These are phyloP conservation scores for Apamea anceps DNA, from an alignment of 2,888 invertebrate species.

Conservation along the genomic window DNA sequence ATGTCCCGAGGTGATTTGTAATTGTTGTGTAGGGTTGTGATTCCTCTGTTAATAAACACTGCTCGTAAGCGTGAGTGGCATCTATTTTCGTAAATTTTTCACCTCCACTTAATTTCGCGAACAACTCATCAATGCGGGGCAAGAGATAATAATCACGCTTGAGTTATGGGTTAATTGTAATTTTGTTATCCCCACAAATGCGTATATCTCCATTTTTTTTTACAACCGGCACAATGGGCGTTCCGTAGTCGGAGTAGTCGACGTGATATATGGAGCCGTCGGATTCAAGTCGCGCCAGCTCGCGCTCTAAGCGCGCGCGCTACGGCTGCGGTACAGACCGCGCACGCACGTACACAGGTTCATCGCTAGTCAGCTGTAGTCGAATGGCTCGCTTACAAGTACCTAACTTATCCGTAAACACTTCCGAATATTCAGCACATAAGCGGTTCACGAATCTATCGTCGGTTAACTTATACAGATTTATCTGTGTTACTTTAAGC, in stretches of 20 bases:
- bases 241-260: too few relatives aligned
- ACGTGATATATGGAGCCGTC: too few relatives aligned
- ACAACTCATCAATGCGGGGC: slow-evolving; percentile 5
- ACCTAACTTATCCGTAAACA: not conserved
- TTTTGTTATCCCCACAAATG: not conserved
- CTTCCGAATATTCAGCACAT: not conserved
- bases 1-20: not conserved
- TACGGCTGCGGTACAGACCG: too few relatives aligned
- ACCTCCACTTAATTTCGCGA: not conserved
- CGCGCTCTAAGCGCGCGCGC: too few relatives aligned
- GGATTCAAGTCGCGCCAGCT: too few relatives aligned
- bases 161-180: not conserved
- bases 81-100: not conserved
- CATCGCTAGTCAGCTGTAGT: not conserved
- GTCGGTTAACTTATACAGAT: slow-evolving; percentile 12
- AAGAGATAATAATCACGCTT: not conserved
- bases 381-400: not conserved
- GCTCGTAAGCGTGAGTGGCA: not conserved
- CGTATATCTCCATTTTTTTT: not conserved
- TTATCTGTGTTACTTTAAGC: slow-evolving; percentile 51
- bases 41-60: not conserved
- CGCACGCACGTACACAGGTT: not conserved
- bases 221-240: not conserved
- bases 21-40: too few relatives aligned
- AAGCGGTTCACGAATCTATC: not conserved